Evolutionary conservation across 2,888 invertebrate genomes (phyloP).

Genomic region (Synanthedon vespiformis): DNA sequence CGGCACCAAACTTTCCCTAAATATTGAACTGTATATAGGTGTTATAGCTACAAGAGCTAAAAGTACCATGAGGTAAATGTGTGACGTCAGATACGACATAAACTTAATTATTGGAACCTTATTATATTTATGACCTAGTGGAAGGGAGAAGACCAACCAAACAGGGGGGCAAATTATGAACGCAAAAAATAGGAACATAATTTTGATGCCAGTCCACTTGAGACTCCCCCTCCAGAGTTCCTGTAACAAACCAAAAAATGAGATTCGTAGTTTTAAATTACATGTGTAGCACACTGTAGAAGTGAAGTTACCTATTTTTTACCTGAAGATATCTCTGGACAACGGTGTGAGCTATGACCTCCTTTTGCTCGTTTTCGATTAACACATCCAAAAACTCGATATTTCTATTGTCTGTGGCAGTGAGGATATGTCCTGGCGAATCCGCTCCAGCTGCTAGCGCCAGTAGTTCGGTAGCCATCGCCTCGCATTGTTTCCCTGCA

Average conservation of each 20-base stretch:
- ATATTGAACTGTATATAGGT: constrained; percentile 84
- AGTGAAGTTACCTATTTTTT: constrained; percentile 72
- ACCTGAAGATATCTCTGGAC: constrained; percentile 96
- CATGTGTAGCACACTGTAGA: constrained; percentile 7
- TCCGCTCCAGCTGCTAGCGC: constrained; percentile 94
- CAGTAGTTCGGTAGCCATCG: constrained; percentile 96
- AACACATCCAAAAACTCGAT: constrained; percentile 96
- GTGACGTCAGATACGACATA: constrained; percentile 98
- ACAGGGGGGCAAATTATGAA: constrained; percentile 96
- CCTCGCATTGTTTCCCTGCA: constrained; percentile 96
- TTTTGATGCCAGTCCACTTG: constrained; percentile 96
- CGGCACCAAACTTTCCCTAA: constrained; percentile 83
- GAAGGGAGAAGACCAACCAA: constrained; percentile 95
- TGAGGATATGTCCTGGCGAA: constrained; percentile 93
- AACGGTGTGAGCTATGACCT: constrained; percentile 96
- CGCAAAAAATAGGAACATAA: constrained; percentile 90
- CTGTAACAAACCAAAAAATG: constrained; percentile 53
- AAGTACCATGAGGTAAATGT: constrained; percentile 96
- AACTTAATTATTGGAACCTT: constrained; percentile 99
- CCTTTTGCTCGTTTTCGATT: constrained; percentile 99
- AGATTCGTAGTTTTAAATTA: too few species aligned
- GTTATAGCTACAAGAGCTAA: constrained; percentile 91
- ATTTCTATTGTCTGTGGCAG: constrained; percentile 93
- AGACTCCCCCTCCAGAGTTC: constrained; percentile 98
- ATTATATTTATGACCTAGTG: constrained; percentile 94